phyloP scores from a whole-genome alignment of 2,113 vertebrate species.

The Pagrus major region DNA sequence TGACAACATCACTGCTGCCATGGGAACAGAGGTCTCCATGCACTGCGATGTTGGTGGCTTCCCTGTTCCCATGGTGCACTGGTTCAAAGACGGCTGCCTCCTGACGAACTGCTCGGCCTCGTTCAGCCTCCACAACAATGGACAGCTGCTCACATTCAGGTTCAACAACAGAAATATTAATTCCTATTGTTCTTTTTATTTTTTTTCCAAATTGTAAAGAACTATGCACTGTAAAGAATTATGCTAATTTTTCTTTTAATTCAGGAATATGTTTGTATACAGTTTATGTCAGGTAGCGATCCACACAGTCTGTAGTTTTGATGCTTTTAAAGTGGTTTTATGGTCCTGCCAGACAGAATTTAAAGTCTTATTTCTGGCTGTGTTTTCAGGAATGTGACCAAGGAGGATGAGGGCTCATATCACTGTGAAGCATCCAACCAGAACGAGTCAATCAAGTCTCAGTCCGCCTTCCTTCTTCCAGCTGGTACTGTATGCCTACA shows the following conservation, averaged over 20 bases:
- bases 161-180: constrained; percentile 58
- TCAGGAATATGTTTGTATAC: neutral
- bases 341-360: neutral
- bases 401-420: constrained; percentile 82
- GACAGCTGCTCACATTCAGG: constrained; percentile 85
- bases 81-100: constrained; percentile 84
- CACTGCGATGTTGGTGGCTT: constrained; percentile 78
- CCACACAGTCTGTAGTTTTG: neutral
- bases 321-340: neutral
- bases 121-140: constrained; percentile 76
- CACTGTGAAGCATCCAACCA: constrained; percentile 82
- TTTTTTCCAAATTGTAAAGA: constrained; percentile 1
- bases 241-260: neutral
- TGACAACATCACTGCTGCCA: constrained; percentile 79
- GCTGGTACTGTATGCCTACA: constrained; percentile 72
- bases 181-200: constrained; percentile 5
- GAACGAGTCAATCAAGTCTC: constrained; percentile 72
- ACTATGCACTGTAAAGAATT: neutral
- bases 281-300: no score
- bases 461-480: constrained; percentile 75
- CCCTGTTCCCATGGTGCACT: constrained; percentile 82
- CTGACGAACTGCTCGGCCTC: constrained; percentile 70
- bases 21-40: constrained; percentile 77
- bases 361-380: neutral
- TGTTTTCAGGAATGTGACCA: constrained; percentile 79